phyloP scores from a whole-genome alignment of 2,888 invertebrate species.

The Tachina fera region DNA sequence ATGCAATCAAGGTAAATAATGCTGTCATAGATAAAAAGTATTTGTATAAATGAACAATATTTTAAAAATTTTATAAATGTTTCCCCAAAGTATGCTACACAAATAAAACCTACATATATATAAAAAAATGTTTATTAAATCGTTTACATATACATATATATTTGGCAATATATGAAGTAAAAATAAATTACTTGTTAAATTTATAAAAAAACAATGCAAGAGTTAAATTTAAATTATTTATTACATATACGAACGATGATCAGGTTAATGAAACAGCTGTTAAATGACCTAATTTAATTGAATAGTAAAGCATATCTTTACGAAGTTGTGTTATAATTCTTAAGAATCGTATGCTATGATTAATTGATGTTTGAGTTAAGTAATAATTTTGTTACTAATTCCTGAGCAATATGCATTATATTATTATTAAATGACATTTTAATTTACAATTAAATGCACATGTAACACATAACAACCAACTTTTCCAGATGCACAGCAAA shows the following conservation, averaged over 20 bases:
- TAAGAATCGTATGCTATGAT: background rate
- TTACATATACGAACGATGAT: background rate
- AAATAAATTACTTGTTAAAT: background rate
- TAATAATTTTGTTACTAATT: background rate
- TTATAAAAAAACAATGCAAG: background rate
- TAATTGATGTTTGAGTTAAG: background rate
- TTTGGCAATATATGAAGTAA: background rate
- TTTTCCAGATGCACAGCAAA: too few relatives aligned
- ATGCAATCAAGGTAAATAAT: slow-evolving; percentile 47
- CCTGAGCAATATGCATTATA: background rate
- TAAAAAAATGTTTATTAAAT: background rate
- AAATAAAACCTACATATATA: slow-evolving; percentile 7
- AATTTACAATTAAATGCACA: background rate
- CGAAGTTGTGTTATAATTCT: background rate
- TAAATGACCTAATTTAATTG: background rate
- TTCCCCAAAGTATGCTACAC: slow-evolving; percentile 49
- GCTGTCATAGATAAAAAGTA: slow-evolving; percentile 44
- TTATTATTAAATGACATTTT: too few relatives aligned
- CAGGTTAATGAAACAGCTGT: background rate
- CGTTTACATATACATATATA: background rate
- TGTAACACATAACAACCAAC: too few relatives aligned
- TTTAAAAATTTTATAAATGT: slow-evolving; percentile 45
- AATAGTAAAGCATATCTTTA: background rate
- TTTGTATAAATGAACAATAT: slow-evolving; percentile 34
- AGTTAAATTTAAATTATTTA: background rate